Evolutionary conservation across 1,140 invertebrate species (phyloP).

Genomic region (Copidosoma floridanum): DNA sequence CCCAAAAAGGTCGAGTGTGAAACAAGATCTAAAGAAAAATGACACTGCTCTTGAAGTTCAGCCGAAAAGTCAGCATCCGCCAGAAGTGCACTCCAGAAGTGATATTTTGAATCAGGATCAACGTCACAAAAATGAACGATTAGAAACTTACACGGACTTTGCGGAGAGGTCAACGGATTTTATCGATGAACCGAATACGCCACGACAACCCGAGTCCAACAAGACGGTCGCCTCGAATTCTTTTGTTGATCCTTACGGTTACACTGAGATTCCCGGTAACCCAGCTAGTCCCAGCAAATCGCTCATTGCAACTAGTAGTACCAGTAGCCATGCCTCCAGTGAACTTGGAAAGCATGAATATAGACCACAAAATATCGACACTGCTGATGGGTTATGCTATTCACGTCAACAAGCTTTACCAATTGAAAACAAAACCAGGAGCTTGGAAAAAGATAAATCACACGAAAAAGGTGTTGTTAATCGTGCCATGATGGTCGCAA

Average conservation of each 20-base stretch:
- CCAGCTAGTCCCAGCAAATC: conserved; percentile 25
- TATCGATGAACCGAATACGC: conserved; percentile 34
- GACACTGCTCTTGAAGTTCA: conserved; percentile 26
- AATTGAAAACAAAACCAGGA: conserved; percentile 17
- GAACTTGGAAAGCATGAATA: not conserved
- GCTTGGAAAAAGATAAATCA: conserved; percentile 43
- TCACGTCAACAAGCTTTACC: conserved; percentile 31
- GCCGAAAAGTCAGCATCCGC: conserved; percentile 11
- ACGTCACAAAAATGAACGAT: conserved; percentile 32
- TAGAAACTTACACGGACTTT: conserved; percentile 40
- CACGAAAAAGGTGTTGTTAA: conserved; percentile 54
- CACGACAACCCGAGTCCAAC: not conserved
- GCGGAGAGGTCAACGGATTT: conserved; percentile 43
- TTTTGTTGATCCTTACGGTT: conserved; percentile 32
- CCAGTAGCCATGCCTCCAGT: not conserved
- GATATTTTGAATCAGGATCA: conserved; percentile 19
- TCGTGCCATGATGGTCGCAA: conserved; percentile 57
- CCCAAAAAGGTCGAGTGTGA: conserved; percentile 28
- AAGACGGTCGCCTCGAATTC: not conserved
- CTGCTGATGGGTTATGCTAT: conserved; percentile 34
- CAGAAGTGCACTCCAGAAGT: conserved; percentile 20
- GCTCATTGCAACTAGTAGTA: not conserved
- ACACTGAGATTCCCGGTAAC: conserved; percentile 38
- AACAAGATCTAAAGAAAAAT: conserved; percentile 30
- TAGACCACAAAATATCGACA: conserved; percentile 30